Evolutionary conservation across 2,797 vertebrate genomes (phyloP), one percentile per base, ranked within the genome.

Genomic region (Decapterus maruadsi): DNA sequence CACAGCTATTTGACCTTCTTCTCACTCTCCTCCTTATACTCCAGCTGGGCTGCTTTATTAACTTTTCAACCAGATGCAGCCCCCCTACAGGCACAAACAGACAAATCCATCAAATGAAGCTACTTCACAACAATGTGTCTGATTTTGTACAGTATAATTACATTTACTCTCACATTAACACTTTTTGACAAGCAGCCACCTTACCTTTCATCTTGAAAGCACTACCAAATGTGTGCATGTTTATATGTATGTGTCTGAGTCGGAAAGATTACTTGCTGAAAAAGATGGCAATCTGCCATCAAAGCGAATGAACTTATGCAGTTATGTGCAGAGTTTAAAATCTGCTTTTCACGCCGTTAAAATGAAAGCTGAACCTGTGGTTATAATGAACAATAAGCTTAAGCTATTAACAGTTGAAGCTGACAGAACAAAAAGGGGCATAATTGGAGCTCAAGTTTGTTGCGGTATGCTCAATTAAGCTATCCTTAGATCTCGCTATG

Each of bases 91-190:
- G 74, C 40, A 73, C 29, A 72, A 80, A 73, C 68, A 46, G 68
- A 58, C 53, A 68, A 83, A 66, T 22, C 77, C 53, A 65, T 84
- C 51, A n/a, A 74, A 65, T 71, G 59, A 55, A 75, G 65, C 59
- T 57, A 58, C 75, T 80, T 81, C 55, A 80, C 19, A 45, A 86
- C 75, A 84, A 78, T 81, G 72, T 68, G 72, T 85, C 69, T 80
- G 80, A 89, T 87, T 90, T 90, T 16, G 82, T 72, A 89, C 86
- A 85, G 72, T 77, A 65, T 83, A 86, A 91, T 92, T 84, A 76
- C 71, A 77, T 84, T 81, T 72, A 76, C 78, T 82, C 65, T 54
- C 58, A 69, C 68, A 75, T 85, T 89, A 86, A 79, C 67, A 56
- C 75, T 64, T 90, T 85, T 77, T 86, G 86, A 91, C 77, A 82